Evolutionary conservation across 2,888 invertebrate species (phyloP).

Genomic region (Pogonocherus hispidulus): DNA sequence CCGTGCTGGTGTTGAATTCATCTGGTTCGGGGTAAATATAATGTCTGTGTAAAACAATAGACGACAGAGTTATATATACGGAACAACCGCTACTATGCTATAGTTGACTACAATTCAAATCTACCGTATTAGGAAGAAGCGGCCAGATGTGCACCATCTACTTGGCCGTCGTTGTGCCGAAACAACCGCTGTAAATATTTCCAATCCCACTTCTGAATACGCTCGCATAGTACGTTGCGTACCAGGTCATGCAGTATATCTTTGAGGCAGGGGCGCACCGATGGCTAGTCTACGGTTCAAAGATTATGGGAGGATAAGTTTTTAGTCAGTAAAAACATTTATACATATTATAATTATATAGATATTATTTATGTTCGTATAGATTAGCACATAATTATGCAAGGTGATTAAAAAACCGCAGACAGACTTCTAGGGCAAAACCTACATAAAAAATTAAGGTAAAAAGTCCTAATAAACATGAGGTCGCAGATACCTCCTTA

Average conservation of each 20-base stretch:
- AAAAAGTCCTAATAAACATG: no score
- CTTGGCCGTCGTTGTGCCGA: constrained; percentile 36
- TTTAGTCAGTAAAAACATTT: constrained; percentile 10
- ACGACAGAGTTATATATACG: constrained; percentile 45
- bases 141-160: constrained; percentile 57
- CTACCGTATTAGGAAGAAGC: constrained; percentile 60
- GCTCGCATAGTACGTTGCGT: constrained; percentile 5
- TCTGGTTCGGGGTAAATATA: constrained; percentile 47
- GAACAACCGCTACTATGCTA: constrained; percentile 44
- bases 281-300: no score
- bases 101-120: constrained; percentile 57
- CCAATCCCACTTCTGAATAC: constrained; percentile 45
- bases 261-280: not conserved
- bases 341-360: no score
- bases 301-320: no score
- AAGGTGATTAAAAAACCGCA: no score
- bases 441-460: no score
- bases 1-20: constrained; percentile 49
- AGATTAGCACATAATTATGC: no score
- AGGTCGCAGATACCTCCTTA: no score
- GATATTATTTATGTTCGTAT: no score
- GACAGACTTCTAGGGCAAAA: no score
- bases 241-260: not conserved
- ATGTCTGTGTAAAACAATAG: constrained; percentile 50
- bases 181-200: constrained; percentile 51